Evolutionary conservation across 1,140 invertebrate genomes (phyloP), one percentile per base, ranked within the genome.

Genomic region (Ceratina japonica): DNA sequence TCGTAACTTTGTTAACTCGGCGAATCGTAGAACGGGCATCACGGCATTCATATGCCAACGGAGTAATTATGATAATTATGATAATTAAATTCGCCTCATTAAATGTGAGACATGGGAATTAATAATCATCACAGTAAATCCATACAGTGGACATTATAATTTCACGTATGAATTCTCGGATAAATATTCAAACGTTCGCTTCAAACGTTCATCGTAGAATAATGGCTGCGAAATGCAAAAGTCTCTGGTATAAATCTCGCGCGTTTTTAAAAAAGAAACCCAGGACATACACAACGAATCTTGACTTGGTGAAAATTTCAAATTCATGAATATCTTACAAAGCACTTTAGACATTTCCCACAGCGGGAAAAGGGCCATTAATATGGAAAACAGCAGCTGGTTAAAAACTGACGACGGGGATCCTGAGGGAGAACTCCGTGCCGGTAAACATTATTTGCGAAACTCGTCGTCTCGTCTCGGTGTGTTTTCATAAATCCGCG

Each of bases 1-100:
- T 44, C 37, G 5, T 44, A 44, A 44, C 37, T 44, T 44, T 44
- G 37, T 44, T 44, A 44, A 44, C 10, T 52, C 51, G 37, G 5
- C 10, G 51, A 54, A n/a, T 54, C 12, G 4, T 16, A 44, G 5
- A 44, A 44, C 10, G 37, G 37, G 37, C 37, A 59, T 22, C 20
- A n/a, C 13, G 58, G 7, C 13, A 59, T 59, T 24, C 18, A 22
- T 22, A 37, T 37, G 16, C 16, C 0, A 37, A 3, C 18, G 10
- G 18, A 4, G 62, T 2, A 44, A 2, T 3, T 59, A 7, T 22
- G 3, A 12, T 64, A 64, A 64, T 64, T 64, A 44, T 64, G 31
- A 4, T 64, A 64, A 64, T 44, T 64, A 64, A 64, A 64, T 44
- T 64, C 31, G n/a, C 44, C 7, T 44, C 62, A 37, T 44, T 64